Evolutionary conservation across 1,140 invertebrate species (phyloP).

Genomic region (Drosophila saltans): DNA sequence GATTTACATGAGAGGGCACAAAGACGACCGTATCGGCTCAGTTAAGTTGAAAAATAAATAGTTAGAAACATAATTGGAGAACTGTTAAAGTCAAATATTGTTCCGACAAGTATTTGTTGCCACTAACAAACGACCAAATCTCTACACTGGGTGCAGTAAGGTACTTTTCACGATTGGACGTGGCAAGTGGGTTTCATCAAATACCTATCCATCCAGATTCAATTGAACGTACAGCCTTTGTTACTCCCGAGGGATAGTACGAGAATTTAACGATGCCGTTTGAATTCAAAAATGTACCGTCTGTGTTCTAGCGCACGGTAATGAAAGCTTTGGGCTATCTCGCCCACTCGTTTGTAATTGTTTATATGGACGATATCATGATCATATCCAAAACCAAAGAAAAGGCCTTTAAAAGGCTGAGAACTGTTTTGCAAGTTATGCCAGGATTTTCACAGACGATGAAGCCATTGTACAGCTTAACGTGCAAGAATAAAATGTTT

Average conservation of each 20-base stretch:
- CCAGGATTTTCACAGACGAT: neutral
- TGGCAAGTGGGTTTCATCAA: neutral
- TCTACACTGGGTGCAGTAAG: constrained; percentile 12
- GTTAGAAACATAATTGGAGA: constrained; percentile 5
- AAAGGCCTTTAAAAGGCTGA: too few species aligned
- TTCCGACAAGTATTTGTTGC: constrained; percentile 9
- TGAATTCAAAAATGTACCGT: neutral
- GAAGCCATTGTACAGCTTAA: neutral
- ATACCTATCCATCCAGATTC: too few species aligned
- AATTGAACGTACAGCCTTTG: too few species aligned
- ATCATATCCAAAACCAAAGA: neutral
- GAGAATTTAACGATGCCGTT: constrained; percentile 17
- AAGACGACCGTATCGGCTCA: constrained; percentile 10
- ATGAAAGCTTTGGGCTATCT: constrained; percentile 4
- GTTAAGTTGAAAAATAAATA: constrained; percentile 20
- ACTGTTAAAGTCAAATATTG: neutral
- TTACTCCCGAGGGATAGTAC: neutral
- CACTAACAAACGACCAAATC: constrained; percentile 19
- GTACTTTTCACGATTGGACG: constrained; percentile 19
- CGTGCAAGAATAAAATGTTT: neutral
- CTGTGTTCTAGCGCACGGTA: constrained; percentile 14
- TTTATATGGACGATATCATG: constrained; percentile 24
- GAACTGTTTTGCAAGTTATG: neutral
- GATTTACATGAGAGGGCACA: neutral
- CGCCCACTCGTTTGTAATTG: neutral